Base-by-base conservation (phyloP, 1,140 invertebrate genomes). In the Brachionus rubens region DNA sequence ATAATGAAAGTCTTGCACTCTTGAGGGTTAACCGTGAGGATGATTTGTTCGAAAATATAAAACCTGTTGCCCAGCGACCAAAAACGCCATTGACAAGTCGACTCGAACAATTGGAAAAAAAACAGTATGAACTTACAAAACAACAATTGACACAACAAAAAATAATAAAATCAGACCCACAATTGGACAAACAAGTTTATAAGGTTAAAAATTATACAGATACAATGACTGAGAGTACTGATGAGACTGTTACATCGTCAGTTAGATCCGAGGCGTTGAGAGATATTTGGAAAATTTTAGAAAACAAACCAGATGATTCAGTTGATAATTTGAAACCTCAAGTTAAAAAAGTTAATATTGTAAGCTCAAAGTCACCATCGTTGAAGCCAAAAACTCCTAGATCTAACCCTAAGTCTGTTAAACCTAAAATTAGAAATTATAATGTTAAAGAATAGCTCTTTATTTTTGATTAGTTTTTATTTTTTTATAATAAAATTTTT, bases 121-220 rank as follows among this genome's bases (percentile, higher is more conserved):
- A 82, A 16, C 83, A 84, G 59, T 84, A 84, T 80, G 76, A 82
- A 59, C 78, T 84, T 0, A 83, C 82, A 3, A 82, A 80, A 80
- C 81, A 82, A 80, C 47, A 52, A 16, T 14, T 72, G 30, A 30
- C 30, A n/a, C 21, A 48, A n/a, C 14, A 43, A n/a, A 65, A 65
- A 41, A 65, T 43, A 16, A 14, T 16, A 12, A 48, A 72, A 12
- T 28, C 28, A 21, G 52, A 56, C 2, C 68, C 68, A 16, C 19
- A 50, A 0, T 40, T 26, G 2, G 30, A 54, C n/a, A 50, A 24
- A 50, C 68, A 72, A 72, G 46, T 36, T 16, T 72, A 50, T 41
- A 72, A 50, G 30, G 46, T 50, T 3, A 36, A 41, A n/a, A 50
- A 65, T 41, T 65, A 65, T 43, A 21, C 16, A 21, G 14, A 24